Conservation (phyloP, 2,797 vertebrate genomes). For the Rhinella marina region DNA sequence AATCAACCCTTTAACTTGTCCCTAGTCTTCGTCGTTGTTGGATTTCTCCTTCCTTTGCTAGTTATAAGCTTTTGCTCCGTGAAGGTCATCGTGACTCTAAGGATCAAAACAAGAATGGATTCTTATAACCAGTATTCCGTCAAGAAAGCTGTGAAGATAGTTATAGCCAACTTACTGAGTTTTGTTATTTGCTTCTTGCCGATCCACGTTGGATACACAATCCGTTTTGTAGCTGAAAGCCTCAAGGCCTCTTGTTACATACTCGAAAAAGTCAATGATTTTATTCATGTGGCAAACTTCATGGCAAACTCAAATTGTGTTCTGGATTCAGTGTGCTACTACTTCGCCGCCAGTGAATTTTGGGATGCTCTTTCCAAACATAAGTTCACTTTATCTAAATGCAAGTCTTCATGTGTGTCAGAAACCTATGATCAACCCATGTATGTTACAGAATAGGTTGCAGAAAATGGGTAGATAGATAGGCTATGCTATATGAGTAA, state of each 20-base stretch:
- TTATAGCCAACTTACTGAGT: conserved; percentile 77
- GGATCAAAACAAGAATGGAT: not conserved
- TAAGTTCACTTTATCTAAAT: not conserved
- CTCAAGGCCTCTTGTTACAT: conserved; percentile 69
- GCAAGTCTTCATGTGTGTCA: not conserved
- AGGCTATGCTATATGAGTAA: not conserved
- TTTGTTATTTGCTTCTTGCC: conserved; percentile 84
- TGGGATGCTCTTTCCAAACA: conserved; percentile 61
- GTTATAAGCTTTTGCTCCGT: conserved; percentile 66
- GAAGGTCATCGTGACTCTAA: conserved; percentile 47
- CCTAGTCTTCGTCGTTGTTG: not conserved
- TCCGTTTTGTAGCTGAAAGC: conserved; percentile 68
- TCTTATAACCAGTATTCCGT: not conserved
- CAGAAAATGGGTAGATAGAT: not conserved
- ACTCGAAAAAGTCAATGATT: conserved; percentile 65
- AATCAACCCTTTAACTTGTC: not conserved
- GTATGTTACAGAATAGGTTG: not conserved
- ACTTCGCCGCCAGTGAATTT: conserved; percentile 81
- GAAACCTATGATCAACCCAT: not conserved
- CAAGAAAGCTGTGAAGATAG: conserved; percentile 60
- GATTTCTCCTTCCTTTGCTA: conserved; percentile 63
- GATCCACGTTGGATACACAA: conserved; percentile 68
- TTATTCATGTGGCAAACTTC: conserved; percentile 72
- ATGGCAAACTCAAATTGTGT: conserved; percentile 84
- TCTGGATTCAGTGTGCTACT: conserved; percentile 85